Evolutionary conservation across 2,113 vertebrate species (phyloP), one percentile per base, ranked within the genome.

Genomic region (Bombycilla garrulus): DNA sequence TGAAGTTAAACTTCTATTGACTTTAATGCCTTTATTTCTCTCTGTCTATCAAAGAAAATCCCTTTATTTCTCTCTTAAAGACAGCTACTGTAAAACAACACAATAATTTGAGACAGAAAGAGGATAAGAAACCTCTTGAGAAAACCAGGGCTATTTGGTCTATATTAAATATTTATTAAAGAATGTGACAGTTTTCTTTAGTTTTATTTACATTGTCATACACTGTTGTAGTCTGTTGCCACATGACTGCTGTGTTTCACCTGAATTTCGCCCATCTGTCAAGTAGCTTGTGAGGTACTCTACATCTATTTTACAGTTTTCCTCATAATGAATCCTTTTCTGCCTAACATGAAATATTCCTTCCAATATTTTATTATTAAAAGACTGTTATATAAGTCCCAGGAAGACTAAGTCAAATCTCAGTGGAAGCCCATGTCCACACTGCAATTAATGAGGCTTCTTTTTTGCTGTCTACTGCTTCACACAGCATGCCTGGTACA

Each of bases 341-440:
- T 66, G 15, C 10, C 11, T 40, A 81, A 53, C 11, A 47, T 15
- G 5, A 78, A 24, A 12, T 57, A 6, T 3, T 81, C 25, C 25
- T 86, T 73, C n/a, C 11, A 65, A 11, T 36, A 16, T 53, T 89
- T 82, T 72, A 60, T 54, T 60, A 77, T 60, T 84, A 60, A n/a
- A 81, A 71, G 15, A 66, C 9, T 33, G 80, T 12, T 26, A 48
- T 24, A 6, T 15, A 78, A 87, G 35, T 50, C 15, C 17, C 47
- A 54, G n/a, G 53, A 78, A 70, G 23, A 15, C 29, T 54, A 70
- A 45, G 17, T 2, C 25, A 65, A 83, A 86, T 70, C 15, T 90
- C 33, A 85, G 10, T 2, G 2, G 45, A 57, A 40, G 35, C 15
- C 20, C 10, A 12, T 0, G 3, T 58, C 25, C 1, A 6, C 0